Percentiles rank a stretch among this genome's conserved stretches.
These are phyloP conservation scores for Rotaria macrura DNA, from an alignment of 2,888 invertebrate species.

Conservation along the genomic window DNA sequence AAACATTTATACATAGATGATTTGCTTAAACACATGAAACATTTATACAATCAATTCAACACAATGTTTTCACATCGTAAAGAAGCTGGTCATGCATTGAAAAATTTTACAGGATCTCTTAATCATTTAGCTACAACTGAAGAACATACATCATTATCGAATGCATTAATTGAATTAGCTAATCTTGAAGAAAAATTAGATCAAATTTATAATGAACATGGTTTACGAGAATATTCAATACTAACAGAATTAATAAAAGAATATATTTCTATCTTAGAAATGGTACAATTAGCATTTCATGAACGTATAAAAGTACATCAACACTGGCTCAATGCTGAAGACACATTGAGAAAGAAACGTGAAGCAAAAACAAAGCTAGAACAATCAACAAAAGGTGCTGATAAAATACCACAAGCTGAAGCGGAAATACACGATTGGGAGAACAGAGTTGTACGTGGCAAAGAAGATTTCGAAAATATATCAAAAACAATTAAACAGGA, in stretches of 20 bases:
- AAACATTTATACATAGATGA: conserved; percentile 79
- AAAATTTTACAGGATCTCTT: conserved; percentile 71
- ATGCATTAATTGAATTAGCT: conserved; percentile 76
- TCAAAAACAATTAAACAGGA: conserved; percentile 85
- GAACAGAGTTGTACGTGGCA: conserved; percentile 81
- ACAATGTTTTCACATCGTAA: conserved; percentile 72
- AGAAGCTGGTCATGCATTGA: conserved; percentile 65
- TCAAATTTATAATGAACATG: conserved; percentile 71
- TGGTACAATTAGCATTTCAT: conserved; percentile 55
- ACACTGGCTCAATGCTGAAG: conserved; percentile 91
- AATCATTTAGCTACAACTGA: conserved; percentile 83
- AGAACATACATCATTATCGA: conserved; percentile 77
- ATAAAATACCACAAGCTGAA: conserved; percentile 74
- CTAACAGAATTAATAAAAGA: conserved; percentile 14
- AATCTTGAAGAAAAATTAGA: conserved; percentile 68
- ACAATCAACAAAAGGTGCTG: conserved; percentile 67
- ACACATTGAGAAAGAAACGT: conserved; percentile 79
- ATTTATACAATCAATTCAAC: conserved; percentile 74
- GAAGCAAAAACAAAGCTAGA: conserved; percentile 86
- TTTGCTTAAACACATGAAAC: conserved; percentile 73
- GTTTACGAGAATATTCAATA: conserved; percentile 68
- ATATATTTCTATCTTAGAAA: not conserved
- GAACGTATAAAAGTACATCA: conserved; percentile 77
- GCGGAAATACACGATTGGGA: conserved; percentile 93
- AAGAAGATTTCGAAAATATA: conserved; percentile 87